These are phyloP conservation scores for Hypselothyrea guttata DNA, from an alignment of 2,888 invertebrate genomes.

Conservation along the genomic window DNA sequence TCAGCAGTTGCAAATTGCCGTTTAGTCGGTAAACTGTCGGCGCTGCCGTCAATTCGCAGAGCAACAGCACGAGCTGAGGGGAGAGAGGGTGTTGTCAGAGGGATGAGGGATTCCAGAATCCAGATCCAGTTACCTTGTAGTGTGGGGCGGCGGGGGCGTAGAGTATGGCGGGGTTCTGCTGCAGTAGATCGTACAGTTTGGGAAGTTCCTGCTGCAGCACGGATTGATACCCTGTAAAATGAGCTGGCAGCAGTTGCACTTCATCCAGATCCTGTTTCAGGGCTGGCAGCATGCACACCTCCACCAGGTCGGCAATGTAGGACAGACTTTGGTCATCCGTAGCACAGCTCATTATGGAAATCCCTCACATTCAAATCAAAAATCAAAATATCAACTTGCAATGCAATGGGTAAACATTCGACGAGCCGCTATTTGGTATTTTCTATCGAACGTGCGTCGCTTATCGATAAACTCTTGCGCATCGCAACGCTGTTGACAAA, in stretches of 20 bases:
- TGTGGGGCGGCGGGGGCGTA: not conserved
- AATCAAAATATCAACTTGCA: too few species aligned
- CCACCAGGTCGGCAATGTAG: slow-evolving; percentile 50
- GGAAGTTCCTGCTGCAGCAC: slow-evolving; percentile 68
- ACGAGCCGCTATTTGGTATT: too few species aligned
- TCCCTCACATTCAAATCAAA: too few species aligned
- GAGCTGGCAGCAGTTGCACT: slow-evolving; percentile 52
- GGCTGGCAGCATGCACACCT: slow-evolving; percentile 70
- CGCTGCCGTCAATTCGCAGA: slow-evolving; percentile 74
- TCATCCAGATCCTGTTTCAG: slow-evolving; percentile 73
- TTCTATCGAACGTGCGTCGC: too few species aligned
- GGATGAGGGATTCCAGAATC: too few species aligned
- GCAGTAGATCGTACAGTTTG: slow-evolving; percentile 71
- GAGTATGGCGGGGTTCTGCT: slow-evolving; percentile 43
- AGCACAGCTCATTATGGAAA: slow-evolving; percentile 41
- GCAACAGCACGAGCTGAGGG: slow-evolving; percentile 64
- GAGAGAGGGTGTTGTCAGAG: too few species aligned
- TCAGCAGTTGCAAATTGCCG: slow-evolving; percentile 38
- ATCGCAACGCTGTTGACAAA: too few species aligned
- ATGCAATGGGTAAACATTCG: too few species aligned
- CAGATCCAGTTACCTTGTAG: slow-evolving; percentile 28
- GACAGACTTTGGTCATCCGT: slow-evolving; percentile 7
- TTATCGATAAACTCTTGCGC: too few species aligned
- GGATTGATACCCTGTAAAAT: slow-evolving; percentile 68
- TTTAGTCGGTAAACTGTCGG: slow-evolving; percentile 61